These are phyloP conservation scores for Acipenser transmontanus DNA, from an alignment of 2,797 vertebrate genomes.

Conservation along the genomic window DNA sequence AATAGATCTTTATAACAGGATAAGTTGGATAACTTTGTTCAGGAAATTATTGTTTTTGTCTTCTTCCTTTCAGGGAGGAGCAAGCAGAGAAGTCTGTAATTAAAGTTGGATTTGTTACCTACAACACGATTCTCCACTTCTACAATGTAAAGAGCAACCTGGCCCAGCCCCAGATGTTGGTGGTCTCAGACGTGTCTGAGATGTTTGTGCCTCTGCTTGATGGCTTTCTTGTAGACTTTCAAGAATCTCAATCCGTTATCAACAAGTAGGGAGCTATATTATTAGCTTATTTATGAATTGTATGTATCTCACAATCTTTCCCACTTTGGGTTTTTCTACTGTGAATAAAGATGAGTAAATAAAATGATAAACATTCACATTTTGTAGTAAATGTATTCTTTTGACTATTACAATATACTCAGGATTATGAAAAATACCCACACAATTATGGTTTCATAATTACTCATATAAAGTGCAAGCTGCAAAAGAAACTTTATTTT, in stretches of 20 bases:
- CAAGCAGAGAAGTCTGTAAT: slow-evolving; percentile 69
- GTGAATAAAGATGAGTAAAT: too few species aligned
- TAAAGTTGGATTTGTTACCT: slow-evolving; percentile 89
- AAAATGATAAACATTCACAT: too few species aligned
- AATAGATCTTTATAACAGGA: too few species aligned
- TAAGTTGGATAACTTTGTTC: too few species aligned
- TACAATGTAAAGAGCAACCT: slow-evolving; percentile 92
- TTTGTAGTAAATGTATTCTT: too few species aligned
- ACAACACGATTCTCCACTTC: slow-evolving; percentile 94
- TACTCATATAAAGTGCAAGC: too few species aligned
- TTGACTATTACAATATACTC: too few species aligned
- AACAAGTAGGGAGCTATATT: slow-evolving; percentile 66
- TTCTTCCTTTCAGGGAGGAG: slow-evolving; percentile 63
- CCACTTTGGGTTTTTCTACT: background rate
- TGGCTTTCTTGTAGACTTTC: slow-evolving; percentile 90
- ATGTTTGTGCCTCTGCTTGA: slow-evolving; percentile 91
- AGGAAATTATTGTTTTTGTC: background rate
- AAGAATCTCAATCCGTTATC: slow-evolving; percentile 81
- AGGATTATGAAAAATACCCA: too few species aligned
- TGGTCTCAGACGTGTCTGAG: slow-evolving; percentile 87
- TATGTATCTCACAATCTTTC: background rate
- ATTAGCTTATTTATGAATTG: background rate
- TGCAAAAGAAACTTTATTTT: too few species aligned
- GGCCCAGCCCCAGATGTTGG: slow-evolving; percentile 98
- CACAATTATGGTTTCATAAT: too few species aligned